Evolutionary conservation across 37 sponge, comb jelly and placozoan genomes (phyloP).

Genomic region (Oopsacas minuta): DNA sequence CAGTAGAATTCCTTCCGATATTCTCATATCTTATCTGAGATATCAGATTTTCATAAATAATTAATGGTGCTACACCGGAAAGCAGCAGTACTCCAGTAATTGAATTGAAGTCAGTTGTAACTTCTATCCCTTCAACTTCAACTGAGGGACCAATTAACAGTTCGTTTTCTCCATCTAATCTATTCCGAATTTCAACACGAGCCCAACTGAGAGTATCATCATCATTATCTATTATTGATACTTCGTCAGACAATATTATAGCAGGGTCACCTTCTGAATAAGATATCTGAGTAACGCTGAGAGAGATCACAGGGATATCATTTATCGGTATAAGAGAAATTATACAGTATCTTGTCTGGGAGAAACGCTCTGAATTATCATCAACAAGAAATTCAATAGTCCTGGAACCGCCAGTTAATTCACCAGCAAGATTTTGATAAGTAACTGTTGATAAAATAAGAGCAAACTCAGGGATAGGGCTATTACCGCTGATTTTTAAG

Average conservation of each 20-base stretch:
- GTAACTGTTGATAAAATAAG: background rate
- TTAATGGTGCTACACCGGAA: slow-evolving; percentile 28
- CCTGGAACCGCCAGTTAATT: slow-evolving; percentile 23
- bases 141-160: background rate
- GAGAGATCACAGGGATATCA: background rate
- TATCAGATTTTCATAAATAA: slow-evolving; percentile 13
- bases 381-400: slow-evolving; percentile 20
- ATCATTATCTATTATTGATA: background rate
- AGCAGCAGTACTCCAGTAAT: background rate
- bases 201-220: background rate
- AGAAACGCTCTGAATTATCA: slow-evolving; percentile 22
- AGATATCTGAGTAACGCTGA: background rate
- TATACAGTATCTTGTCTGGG: background rate
- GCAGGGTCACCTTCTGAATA: background rate
- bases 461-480: slow-evolving; percentile 21
- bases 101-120: background rate
- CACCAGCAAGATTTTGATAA: slow-evolving; percentile 40
- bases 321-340: background rate
- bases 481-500: background rate
- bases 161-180: slow-evolving; percentile 28
- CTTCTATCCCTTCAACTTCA: background rate
- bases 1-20: slow-evolving; percentile 13
- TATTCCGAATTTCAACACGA: background rate
- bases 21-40: slow-evolving; percentile 32
- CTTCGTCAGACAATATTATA: background rate